A percentile compares a stretch with the other conserved stretches of the same genome.
Conservation (phyloP, 2,888 invertebrate species). For the Drosophila putrida region DNA sequence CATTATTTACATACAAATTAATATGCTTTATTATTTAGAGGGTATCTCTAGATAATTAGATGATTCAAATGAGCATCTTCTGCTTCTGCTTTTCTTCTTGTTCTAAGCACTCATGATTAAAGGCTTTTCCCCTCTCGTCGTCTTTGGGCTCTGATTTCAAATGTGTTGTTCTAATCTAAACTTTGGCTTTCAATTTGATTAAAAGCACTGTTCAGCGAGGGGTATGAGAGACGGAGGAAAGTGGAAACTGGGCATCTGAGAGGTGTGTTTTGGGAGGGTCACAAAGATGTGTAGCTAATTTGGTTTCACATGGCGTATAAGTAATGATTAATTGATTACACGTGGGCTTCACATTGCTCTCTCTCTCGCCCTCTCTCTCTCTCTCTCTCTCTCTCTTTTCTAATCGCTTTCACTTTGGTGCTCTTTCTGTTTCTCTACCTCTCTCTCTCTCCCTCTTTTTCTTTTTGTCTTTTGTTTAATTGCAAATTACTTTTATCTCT, state of each 20-base stretch:
- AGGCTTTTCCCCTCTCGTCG: not conserved
- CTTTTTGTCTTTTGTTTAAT: conserved; percentile 19
- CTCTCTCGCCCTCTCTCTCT: not conserved
- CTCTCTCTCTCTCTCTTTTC: not conserved
- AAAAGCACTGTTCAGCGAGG: conserved; percentile 4
- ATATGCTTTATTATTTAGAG: no score
- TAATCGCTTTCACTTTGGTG: no score
- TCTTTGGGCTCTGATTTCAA: conserved; percentile 7
- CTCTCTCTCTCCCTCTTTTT: not conserved
- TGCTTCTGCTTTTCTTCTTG: not conserved
- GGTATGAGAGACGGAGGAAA: not conserved
- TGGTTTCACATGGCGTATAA: conserved; percentile 40
- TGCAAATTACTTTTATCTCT: conserved; percentile 30
- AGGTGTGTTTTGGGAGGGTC: no score
- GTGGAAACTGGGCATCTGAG: not conserved
- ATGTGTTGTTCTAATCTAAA: conserved; percentile 20
- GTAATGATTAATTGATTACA: conserved; percentile 67
- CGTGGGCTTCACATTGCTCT: conserved; percentile 37
- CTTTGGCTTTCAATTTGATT: conserved; percentile 33
- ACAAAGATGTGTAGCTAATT: conserved; percentile 39
- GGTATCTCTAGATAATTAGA: no score
- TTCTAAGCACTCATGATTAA: conserved; percentile 8
- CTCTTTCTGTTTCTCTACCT: not conserved
- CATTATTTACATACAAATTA: no score
- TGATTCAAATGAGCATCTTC: not conserved